Conservation (phyloP, 2,797 vertebrate genomes). For the Podarcis siculus region DNA sequence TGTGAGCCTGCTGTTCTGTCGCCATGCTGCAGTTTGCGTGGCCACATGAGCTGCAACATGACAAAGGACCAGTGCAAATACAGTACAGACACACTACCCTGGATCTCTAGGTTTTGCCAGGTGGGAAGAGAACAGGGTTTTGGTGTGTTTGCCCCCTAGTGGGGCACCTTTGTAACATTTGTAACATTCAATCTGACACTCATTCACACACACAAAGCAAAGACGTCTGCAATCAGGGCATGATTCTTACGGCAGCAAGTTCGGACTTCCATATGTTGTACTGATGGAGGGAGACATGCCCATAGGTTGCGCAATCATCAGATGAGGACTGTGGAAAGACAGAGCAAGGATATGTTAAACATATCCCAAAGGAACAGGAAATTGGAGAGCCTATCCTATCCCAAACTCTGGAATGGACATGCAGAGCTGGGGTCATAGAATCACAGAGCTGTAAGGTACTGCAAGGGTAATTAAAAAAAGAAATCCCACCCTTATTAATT, state of each 20-base stretch:
- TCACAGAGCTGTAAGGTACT: no score
- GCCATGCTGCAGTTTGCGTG: no score
- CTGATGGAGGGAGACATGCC: neutral
- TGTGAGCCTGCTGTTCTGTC: no score
- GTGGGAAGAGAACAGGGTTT: no score
- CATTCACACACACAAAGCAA: neutral
- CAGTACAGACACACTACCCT: no score
- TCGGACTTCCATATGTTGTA: neutral
- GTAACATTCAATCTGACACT: neutral
- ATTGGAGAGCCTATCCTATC: neutral
- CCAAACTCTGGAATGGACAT: neutral
- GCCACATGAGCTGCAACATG: no score
- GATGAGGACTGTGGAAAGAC: neutral
- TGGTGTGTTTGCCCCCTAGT: neutral
- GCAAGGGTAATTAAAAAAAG: no score
- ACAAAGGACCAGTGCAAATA: no score
- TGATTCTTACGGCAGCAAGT: slow-evolving; percentile 1
- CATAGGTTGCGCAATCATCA: neutral
- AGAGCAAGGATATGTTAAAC: neutral
- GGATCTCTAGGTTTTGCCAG: no score
- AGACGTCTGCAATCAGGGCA: neutral
- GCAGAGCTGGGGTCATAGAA: neutral
- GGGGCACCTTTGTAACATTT: neutral
- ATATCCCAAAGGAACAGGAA: neutral
- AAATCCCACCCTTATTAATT: neutral